Evolutionary conservation across 2,113 vertebrate species (phyloP), one percentile per base, ranked within the genome.

Genomic region (Choloepus hoffmanni): DNA sequence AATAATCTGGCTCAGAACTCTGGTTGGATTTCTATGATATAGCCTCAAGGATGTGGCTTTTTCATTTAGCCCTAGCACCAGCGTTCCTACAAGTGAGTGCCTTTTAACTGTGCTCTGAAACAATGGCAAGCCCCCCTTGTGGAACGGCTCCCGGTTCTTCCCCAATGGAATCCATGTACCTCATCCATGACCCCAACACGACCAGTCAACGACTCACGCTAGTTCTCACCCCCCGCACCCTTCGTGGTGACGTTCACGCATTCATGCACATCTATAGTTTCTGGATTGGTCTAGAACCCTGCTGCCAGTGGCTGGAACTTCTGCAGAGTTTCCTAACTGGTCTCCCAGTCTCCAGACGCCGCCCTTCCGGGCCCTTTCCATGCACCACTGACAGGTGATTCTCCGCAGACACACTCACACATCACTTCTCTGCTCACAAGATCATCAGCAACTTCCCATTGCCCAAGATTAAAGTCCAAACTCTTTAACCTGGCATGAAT

Each of bases 211-310:
- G 36, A 48, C 18, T 50, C 40, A 3, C 0, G 10, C 36, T 3
- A 1, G 11, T 28, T 15, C 24, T 53, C 0, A 7, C 15, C 43
- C 45, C 50, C 24, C 8, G 9, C 36, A 1, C 48, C 21, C 65
- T 18, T 58, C 28, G 6, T 19, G 14, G 33, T 0, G 6, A 36
- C 1, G 2, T 28, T 12, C 0, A 1, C 3, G 16, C 5, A 1
- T 26, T n/a, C 15, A 1, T 30, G 30, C 10, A 1, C 1, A 7
- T 21, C 62, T 26, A 1, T 0, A 6, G 28, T 13, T 55, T 30
- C 45, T 28, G n/a, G 10, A 13, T 1, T 9, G 8, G 24, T 30
- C 12, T 28, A 26, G 7, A 7, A 3, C 12, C 24, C 0, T 4
- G 24, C 21, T 23, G 63, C 28, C 26, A 5, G 48, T 4, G 74